Percentiles rank a stretch among this genome's conserved stretches.
These are phyloP conservation scores for Pseudomyrmex pallidus DNA, from an alignment of 1,140 invertebrate genomes.

Conservation along the genomic window DNA sequence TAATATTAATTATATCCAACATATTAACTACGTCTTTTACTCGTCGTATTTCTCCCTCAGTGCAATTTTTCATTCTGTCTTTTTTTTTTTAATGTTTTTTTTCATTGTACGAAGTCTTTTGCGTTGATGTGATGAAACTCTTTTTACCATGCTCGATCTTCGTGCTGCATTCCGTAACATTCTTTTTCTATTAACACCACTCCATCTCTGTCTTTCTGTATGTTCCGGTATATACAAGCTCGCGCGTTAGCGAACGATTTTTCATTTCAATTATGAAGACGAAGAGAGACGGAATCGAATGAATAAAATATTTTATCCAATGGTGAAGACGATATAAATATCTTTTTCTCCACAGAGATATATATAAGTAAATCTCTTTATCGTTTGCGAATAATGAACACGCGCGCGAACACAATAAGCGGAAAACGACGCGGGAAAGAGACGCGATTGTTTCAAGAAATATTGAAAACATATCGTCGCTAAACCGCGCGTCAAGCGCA, in stretches of 20 bases:
- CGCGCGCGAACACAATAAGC: background rate
- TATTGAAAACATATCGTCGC: constrained; percentile 30
- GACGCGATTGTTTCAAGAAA: constrained; percentile 40
- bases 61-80: constrained; percentile 1
- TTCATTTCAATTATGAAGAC: background rate
- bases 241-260: background rate
- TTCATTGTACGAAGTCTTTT: too few relatives aligned
- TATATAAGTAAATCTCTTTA: background rate
- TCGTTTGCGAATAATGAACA: constrained; percentile 10
- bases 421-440: background rate
- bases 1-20: background rate
- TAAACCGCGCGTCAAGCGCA: background rate
- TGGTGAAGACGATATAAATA: background rate
- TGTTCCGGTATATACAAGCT: background rate
- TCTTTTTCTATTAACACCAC: constrained; percentile 24
- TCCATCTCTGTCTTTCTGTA: constrained; percentile 7
- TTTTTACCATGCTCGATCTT: constrained; percentile 8
- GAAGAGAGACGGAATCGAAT: too few relatives aligned
- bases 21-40: background rate
- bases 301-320: too few relatives aligned
- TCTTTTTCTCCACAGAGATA: background rate
- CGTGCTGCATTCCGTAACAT: background rate
- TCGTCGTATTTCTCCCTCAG: background rate
- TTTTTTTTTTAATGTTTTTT: too few relatives aligned
- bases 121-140: constrained; percentile 3